Evolutionary conservation across 2,888 invertebrate genomes (phyloP), one percentile per base, ranked within the genome.

Genomic region (Spialia ferax): DNA sequence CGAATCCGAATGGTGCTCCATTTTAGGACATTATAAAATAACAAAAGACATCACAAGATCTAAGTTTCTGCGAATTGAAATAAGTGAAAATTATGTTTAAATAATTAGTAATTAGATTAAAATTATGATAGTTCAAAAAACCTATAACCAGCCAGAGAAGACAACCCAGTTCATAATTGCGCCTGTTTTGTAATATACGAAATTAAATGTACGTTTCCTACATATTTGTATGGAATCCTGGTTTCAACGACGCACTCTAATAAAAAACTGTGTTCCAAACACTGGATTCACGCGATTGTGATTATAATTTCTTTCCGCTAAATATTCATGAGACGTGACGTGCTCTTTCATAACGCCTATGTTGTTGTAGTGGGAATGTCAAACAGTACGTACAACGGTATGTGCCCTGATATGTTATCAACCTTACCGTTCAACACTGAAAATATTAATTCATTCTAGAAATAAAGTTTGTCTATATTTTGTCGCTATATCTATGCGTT

Each of bases 321-420:
- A 20, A 20, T 48, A 48, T 48, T 48, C 48, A 48, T 20, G 48
- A 5, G 48, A 48, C 48, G 48, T 52, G 23, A 54, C 54, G 23
- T 35, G 38, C 29, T 63, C 62, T 38, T 55, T 54, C 57, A 23
- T 38, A 50, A 65, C 45, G 18, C 13, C 50, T 18, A 59, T 59
- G 50, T 26, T 38, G 29, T 10, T 50, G 23, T 65, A 38, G 35
- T 57, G 57, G 11, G 57, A 65, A 59, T 50, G 50, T 48, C 35
- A 64, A 64, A 64, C 64, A 64, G 60, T 57, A 64, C 63, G 52
- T 54, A 26, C 57, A 23, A n/a, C 35, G 57, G 57, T 57, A 57
- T 63, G 42, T 42, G 26, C 63, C 22, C 20, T 63, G 63, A 63
- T 63, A 63, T 29, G 42, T 55, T 63, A 63, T 63, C 63, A 26